Evolutionary conservation across 2,797 vertebrate species (phyloP), one percentile per base, ranked within the genome.

Genomic region (Masticophis lateralis): DNA sequence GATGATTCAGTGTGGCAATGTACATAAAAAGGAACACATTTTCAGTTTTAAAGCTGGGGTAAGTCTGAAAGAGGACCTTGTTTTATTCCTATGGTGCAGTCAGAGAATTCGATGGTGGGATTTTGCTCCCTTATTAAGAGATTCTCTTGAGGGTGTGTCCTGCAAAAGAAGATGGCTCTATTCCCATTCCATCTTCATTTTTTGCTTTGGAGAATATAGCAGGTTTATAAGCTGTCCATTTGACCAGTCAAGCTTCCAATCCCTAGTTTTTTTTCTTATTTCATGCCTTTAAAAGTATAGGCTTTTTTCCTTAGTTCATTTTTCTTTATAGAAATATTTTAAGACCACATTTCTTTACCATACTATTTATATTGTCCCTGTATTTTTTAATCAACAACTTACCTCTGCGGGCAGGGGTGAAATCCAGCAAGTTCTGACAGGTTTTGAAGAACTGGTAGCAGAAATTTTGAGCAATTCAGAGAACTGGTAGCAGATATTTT

Each of bases 1-100:
- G 14, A 25, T 5, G 51, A 53, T 55, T 88, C 16, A 37, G 27
- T 18, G 90, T 61, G 93, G 94, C 96, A 92, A 93, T 86, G 91
- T 28, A 86, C 92, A 91, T 32, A 94, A 92, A 96, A 95, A 87
- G 94, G 95, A 22, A 28, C 92, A 95, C 92, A 93, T 94, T 95
- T 86, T 11, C 22, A 55, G 92, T 95, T 69, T 90, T 90, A 25
- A 92, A 96, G 60, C 57, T 3, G 66, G 93, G 94, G 92, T 74
- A 86, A 92, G 37, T 93, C 18, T 74, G 57, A 95, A 93, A 87
- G 27, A 87, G 93, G 94, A n/a, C 90, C 93, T 92, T 93, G 60
- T 66, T 95, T 90, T 94, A 95, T 27, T 56, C 2, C 32, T 66
- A 47, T 10, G 47, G 37, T 47, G 37, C 20, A 12, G 74, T 11